Conservation (phyloP, 2,888 invertebrate genomes). For the Drosophila sordidula region DNA sequence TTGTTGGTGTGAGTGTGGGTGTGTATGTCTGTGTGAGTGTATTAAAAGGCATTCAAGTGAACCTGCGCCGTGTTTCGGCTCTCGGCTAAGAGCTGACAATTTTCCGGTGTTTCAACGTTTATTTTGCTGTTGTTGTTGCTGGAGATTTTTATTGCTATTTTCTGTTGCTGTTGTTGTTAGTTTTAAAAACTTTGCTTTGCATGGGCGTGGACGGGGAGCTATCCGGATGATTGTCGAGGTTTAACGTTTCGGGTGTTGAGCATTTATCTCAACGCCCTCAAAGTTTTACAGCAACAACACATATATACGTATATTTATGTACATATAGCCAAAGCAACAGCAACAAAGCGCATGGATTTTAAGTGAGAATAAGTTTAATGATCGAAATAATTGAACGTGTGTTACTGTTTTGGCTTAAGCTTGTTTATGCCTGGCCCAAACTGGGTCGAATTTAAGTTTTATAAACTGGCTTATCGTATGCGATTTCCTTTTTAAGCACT, state of each 20-base stretch:
- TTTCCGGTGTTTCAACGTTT: constrained; percentile 64
- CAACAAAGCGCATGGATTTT: constrained; percentile 53
- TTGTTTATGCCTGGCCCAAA: constrained; percentile 47
- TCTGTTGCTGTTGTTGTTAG: constrained; percentile 41
- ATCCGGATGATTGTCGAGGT: constrained; percentile 63
- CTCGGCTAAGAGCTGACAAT: constrained; percentile 63
- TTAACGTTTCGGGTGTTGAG: constrained; percentile 57
- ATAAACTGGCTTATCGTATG: constrained; percentile 25
- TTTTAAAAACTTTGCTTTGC: constrained; percentile 66
- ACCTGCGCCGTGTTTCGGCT: constrained; percentile 60
- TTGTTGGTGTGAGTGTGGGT: constrained; percentile 20
- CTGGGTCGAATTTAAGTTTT: constrained; percentile 43
- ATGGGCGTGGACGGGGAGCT: constrained; percentile 10
- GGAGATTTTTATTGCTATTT: constrained; percentile 64
- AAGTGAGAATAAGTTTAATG: constrained; percentile 75
- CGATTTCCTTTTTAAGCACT: constrained; percentile 5
- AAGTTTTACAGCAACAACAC: constrained; percentile 39
- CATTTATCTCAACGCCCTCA: constrained; percentile 64
- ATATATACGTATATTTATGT: not conserved
- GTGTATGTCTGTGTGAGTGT: constrained; percentile 51
- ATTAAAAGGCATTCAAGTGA: constrained; percentile 70
- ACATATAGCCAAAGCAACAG: constrained; percentile 16
- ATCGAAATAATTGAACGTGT: constrained; percentile 67
- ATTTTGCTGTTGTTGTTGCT: constrained; percentile 52
- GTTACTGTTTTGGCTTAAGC: constrained; percentile 43